Base-by-base conservation (phyloP, 2,888 invertebrate genomes). In the Polymixis flavicincta region DNA sequence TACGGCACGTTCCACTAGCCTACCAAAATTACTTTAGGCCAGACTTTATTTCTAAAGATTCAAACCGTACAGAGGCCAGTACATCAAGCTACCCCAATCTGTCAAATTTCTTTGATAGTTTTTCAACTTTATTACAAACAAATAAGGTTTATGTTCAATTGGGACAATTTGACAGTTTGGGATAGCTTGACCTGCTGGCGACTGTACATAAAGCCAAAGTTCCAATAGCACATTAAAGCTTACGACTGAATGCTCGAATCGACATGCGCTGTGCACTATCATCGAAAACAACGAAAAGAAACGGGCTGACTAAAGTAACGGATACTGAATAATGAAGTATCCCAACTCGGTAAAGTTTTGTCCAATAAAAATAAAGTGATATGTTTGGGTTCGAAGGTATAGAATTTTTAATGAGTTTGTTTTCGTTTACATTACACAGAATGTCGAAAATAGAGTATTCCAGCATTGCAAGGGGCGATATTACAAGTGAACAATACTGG, bases 301-400 rank as follows among this genome's bases (percentile, higher is more conserved):
- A 32, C 32, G 32, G 32, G 42, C 19, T 45, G 81, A 74, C 52
- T 64, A 63, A 59, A 14, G 70, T 75, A 74, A 52, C 64, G 81
- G 61, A 71, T 64, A 64, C 63, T 74, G 54, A 82, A 85, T 74
- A 71, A 81, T 82, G 74, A 42, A 82, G 60, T 85, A 57, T 64
- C 54, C 32, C 32, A 32, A 32, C 2, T 32, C 32, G 22, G 42
- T 45, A 66, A 57, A 84, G 32, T 54, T 83, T 17, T 32, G 64
- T 60, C 67, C 66, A 84, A 74, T 81, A 81, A 81, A 80, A 79
- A 65, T 22, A 72, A 84, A 84, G 74, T 81, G 68, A 80, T 64
- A 79, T 55, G 81, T 74, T 74, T 70, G 66, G 74, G 81, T 69
- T 73, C 67, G 61, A 52, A 63, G 69, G 81, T 32, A 63, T 67